These are phyloP conservation scores for Rhyzopertha dominica DNA, from an alignment of 1,140 invertebrate genomes.

Conservation along the genomic window DNA sequence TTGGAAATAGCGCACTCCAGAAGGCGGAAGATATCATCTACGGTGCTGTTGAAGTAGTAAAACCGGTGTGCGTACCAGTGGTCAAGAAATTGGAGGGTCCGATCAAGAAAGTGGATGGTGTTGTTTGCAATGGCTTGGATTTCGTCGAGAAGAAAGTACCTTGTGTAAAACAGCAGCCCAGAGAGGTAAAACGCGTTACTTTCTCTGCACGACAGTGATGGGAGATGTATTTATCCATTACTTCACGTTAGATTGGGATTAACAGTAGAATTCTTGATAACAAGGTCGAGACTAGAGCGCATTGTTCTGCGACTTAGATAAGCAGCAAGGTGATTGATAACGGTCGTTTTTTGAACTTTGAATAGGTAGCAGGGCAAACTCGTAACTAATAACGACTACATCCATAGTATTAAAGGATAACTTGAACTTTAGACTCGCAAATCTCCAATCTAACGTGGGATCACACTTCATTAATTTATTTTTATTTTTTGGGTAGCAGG, in stretches of 20 bases:
- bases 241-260: conserved; percentile 5
- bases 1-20: conserved; percentile 52
- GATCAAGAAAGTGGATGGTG: conserved; percentile 47
- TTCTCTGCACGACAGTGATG: not conserved
- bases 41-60: conserved; percentile 47
- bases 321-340: conserved; percentile 4
- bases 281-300: not conserved
- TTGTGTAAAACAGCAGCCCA: conserved; percentile 46
- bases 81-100: conserved; percentile 48
- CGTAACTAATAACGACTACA: too few species aligned
- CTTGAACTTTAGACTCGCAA: too few species aligned
- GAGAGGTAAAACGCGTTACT: conserved; percentile 44
- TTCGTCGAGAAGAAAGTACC: conserved; percentile 50
- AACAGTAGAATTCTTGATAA: not conserved
- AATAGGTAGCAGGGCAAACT: not conserved
- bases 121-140: conserved; percentile 48
- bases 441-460: too few species aligned
- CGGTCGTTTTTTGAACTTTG: not conserved
- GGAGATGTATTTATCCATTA: not conserved
- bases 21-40: conserved; percentile 52
- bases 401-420: too few species aligned
- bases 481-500: too few species aligned
- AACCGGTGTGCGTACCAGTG: conserved; percentile 48
- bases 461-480: too few species aligned
- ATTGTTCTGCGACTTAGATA: not conserved